These are phyloP conservation scores for Gorilla gorilla DNA, from an alignment of 2,113 vertebrate species.

Conservation along the genomic window DNA sequence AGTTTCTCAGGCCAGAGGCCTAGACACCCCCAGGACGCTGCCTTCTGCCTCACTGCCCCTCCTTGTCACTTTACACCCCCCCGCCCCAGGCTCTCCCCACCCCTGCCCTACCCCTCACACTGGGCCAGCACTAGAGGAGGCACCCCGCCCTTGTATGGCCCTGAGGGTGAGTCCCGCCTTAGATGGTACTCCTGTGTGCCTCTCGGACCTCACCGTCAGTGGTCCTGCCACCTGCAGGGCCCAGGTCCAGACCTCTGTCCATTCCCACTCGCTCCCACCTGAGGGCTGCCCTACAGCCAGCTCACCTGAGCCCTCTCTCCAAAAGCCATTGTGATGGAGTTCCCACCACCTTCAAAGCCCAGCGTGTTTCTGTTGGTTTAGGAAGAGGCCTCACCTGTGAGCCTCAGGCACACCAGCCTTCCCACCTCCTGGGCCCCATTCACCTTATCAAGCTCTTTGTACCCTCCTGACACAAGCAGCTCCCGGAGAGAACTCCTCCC, in stretches of 20 bases:
- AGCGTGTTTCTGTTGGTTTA: not conserved
- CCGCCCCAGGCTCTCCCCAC: not conserved
- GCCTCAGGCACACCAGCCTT: not conserved
- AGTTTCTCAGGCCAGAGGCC: not conserved
- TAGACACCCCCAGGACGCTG: not conserved
- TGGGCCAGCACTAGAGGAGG: not conserved
- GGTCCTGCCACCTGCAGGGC: not conserved
- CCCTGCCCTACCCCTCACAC: not conserved
- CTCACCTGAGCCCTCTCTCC: not conserved
- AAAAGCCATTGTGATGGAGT: not conserved
- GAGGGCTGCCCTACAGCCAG: too few species aligned
- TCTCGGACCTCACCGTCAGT: not conserved
- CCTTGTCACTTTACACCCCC: not conserved
- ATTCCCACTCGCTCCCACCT: not conserved
- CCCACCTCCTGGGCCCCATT: not conserved
- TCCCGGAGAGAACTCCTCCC: not conserved
- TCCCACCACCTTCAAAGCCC: not conserved
- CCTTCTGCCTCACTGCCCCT: not conserved
- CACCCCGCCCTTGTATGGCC: not conserved
- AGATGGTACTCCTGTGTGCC: not conserved
- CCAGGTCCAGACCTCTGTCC: not conserved
- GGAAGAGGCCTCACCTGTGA: not conserved
- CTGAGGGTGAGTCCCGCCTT: not conserved
- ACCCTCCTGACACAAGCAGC: not conserved
- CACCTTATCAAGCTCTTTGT: not conserved